Base-by-base conservation (phyloP, 1,140 invertebrate genomes). In the Manduca sexta region DNA sequence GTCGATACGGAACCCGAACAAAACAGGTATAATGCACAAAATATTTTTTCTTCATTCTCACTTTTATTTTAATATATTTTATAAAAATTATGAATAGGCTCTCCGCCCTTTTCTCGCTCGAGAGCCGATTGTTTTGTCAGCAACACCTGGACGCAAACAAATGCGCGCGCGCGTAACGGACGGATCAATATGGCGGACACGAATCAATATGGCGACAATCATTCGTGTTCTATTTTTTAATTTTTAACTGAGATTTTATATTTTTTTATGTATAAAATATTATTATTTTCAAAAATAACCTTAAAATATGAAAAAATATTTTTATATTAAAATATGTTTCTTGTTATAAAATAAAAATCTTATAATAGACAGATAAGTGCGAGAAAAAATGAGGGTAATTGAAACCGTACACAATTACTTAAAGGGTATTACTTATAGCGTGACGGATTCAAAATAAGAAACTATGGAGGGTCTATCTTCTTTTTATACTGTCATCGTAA, bases 91-190 rank as follows among this genome's bases (percentile, higher is more conserved):
- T 80, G 76, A 79, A 79, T 77, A 64, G 75, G 12, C 30, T n/a
- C 68, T 67, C 72, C 78, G 74, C 72, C 69, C 68, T 52, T 61
- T 74, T 74, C 66, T 62, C 67, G 69, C 62, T 74, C 60, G 57
- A 73, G 63, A 55, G 68, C 45, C 74, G 74, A 82, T 85, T 85
- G 82, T 85, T 84, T 84, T 81, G 80, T 84, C 76, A 82, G 68
- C 54, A 76, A 82, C 82, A 85, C 82, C 80, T 85, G 80, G 80
- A 79, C 60, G 54, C 72, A 74, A 80, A 82, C 74, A 81, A 75
- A 74, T 63, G 63, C 64, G 73, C 49, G 54, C 49, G 63, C 62
- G 56, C 57, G 44, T 52, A 74, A 80, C 74, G 64, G 71, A 59
- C 65, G 53, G 51, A 66, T 65, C 72, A 74, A 71, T 53, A 69